These are phyloP conservation scores for Lathamus discolor DNA, from an alignment of 2,113 vertebrate species.

Conservation along the genomic window DNA sequence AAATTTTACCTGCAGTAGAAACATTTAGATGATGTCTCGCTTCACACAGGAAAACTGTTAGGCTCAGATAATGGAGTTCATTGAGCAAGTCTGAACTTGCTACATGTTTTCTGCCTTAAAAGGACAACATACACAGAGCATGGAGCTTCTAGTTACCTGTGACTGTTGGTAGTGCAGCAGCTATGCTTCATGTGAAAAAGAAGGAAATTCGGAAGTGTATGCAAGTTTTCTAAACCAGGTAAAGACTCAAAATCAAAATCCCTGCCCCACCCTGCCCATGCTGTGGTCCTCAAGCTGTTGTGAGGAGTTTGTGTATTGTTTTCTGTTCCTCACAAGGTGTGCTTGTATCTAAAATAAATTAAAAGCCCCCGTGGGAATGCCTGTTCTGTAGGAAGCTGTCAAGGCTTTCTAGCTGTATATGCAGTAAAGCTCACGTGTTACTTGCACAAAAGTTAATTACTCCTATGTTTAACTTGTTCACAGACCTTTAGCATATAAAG, in stretches of 20 bases:
- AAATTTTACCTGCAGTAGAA: neutral
- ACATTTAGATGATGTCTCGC: neutral
- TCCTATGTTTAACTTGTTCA: neutral
- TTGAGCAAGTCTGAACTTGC: neutral
- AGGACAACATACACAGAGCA: neutral
- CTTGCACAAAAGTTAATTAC: neutral
- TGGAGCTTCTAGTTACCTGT: neutral
- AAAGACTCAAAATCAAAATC: neutral
- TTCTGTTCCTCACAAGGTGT: neutral
- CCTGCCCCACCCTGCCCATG: rapidly evolving
- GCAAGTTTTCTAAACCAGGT: neutral
- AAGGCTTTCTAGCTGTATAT: constrained; percentile 3
- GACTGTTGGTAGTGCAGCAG: neutral
- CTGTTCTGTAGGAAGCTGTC: neutral
- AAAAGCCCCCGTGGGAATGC: neutral
- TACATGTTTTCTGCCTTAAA: neutral
- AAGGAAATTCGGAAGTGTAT: neutral
- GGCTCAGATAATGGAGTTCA: neutral
- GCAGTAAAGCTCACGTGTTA: neutral
- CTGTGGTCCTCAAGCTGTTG: neutral
- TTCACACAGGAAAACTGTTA: neutral
- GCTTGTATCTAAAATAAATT: neutral
- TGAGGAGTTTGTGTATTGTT: neutral
- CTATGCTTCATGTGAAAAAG: neutral
- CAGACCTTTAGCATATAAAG: neutral